A percentile compares a stretch with the other conserved stretches of the same genome.
Evolutionary conservation across 2,113 vertebrate species (phyloP).

Genomic region (Sciurus niger): DNA sequence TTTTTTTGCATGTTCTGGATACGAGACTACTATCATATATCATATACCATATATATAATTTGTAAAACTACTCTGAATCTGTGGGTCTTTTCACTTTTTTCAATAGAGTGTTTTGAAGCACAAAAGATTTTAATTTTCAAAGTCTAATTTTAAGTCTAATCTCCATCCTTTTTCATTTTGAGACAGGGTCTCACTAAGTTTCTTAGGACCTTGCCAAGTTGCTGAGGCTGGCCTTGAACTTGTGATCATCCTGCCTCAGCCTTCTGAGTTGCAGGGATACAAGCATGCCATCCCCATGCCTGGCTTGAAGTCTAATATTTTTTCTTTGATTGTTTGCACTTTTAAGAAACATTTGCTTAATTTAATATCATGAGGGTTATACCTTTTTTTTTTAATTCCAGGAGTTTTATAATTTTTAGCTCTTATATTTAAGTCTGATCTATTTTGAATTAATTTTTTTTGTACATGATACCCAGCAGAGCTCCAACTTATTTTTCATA

Average conservation of each 20-base stretch:
- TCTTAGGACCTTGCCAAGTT: too few relatives aligned
- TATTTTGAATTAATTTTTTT: conserved; percentile 49
- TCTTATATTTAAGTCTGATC: not conserved
- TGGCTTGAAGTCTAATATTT: not conserved
- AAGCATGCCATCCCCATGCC: not conserved
- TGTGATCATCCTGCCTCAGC: too few relatives aligned
- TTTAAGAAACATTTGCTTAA: conserved; percentile 30
- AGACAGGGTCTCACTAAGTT: too few relatives aligned
- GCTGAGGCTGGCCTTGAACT: too few relatives aligned
- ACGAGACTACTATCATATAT: not conserved
- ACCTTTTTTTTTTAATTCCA: not conserved
- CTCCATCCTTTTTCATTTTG: too few relatives aligned
- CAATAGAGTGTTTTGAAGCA: not conserved
- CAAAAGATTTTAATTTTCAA: not conserved
- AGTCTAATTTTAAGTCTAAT: too few relatives aligned
- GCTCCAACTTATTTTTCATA: not conserved
- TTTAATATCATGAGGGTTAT: not conserved
- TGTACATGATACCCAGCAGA: not conserved
- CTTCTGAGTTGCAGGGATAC: too few relatives aligned
- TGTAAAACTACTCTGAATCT: conserved; percentile 13
- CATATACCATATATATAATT: not conserved
- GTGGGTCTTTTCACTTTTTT: conserved; percentile 49
- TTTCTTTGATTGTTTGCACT: not conserved
- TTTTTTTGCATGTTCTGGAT: conserved; percentile 11
- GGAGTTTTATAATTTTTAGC: not conserved